Evolutionary conservation across 2,888 invertebrate species (phyloP), one percentile per base, ranked within the genome.

Genomic region (Sesia bembeciformis): DNA sequence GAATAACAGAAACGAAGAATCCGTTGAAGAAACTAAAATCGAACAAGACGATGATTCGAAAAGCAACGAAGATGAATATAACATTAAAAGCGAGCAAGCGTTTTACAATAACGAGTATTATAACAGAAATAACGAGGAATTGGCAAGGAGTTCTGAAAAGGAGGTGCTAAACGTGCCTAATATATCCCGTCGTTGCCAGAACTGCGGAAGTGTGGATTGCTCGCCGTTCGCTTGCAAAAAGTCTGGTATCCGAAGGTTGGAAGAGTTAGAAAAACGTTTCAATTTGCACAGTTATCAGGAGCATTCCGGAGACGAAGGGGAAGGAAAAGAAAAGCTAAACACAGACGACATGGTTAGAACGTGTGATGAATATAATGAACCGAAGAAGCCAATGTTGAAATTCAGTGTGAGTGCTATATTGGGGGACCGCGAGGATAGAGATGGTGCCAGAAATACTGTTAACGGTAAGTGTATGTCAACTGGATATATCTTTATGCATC

Each of bases 401-500:
- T 97, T 97, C 84, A 97, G 97, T 92, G 97, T 97, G 61, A 96
- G 95, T 90, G 97, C 97, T 51, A 97, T 97, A 66, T 90, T 97
- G 68, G 96, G 96, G 1, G 92, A 93, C 64, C 80, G 90, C 40
- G 82, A 83, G 53, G 87, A 83, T n/a, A 66, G 60, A 40, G 57
- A 52, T 56, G 61, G 66, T 0, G 69, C 72, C 5, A 84, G 74
- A 60, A 81, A 70, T 57, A 81, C 72, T 57, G 70, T 82, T 4
- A 82, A 70, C 57, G 90, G 90, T 90, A 56, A 81, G 88, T 78
- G 3, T 23, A 3, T 46, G n/a, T 46, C 4, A 46, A 8, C 8
- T 23, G 23, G 23, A 23, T 23, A 23, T 23, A 23, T 23, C 23
- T 23, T 23, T 23, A 23, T 23, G 23, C 23, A 23, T 23, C 23